phyloP scores from a whole-genome alignment of 2,888 invertebrate genomes.

The Spisula subtruncata region DNA sequence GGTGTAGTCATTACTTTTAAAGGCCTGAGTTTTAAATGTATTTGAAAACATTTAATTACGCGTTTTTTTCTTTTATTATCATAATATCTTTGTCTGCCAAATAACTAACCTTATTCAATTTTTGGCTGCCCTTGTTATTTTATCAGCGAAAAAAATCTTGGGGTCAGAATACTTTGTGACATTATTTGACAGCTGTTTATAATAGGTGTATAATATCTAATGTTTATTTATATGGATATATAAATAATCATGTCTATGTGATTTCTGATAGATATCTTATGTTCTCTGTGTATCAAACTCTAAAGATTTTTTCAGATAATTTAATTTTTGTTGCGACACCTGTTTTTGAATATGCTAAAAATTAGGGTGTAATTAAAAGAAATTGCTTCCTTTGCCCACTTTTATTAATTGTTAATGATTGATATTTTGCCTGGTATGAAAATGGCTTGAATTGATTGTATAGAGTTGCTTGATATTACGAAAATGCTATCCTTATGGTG shows the following conservation, averaged over 20 bases:
- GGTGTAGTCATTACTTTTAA: background rate
- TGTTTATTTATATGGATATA: background rate
- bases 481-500: background rate
- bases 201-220: background rate
- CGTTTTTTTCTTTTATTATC: background rate
- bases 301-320: background rate
- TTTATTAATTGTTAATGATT: background rate
- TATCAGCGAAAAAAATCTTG: constrained; percentile 11
- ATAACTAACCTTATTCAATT: background rate
- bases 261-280: background rate
- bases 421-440: background rate
- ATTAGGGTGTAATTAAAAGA: background rate
- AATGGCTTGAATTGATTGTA: background rate
- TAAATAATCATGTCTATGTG: background rate
- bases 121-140: background rate
- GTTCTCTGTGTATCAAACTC: background rate
- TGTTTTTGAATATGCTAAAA: constrained; percentile 18
- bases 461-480: background rate
- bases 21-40: background rate
- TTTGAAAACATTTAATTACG: background rate
- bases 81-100: background rate
- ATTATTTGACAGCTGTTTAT: constrained; percentile 30
- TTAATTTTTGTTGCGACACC: constrained; percentile 12
- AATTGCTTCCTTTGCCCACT: background rate
- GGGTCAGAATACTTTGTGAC: constrained; percentile 26